phyloP scores from a whole-genome alignment of 2,888 invertebrate genomes.

The Bellardia bayeri region DNA sequence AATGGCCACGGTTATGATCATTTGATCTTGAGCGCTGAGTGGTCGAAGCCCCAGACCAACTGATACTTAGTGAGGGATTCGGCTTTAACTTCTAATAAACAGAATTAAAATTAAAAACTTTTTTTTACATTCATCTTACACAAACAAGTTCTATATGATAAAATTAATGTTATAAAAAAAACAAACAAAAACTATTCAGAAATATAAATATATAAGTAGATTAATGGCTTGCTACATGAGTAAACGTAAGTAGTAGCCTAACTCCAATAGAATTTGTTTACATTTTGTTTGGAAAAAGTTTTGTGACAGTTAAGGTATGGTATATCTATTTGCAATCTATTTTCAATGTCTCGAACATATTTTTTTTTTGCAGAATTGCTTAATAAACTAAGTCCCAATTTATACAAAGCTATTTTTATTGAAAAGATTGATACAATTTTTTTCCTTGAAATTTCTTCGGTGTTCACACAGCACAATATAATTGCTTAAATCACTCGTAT shows the following conservation, averaged over 20 bases:
- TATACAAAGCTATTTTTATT: no score
- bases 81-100: conserved; percentile 55
- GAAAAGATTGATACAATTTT: no score
- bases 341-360: no score
- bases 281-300: neutral
- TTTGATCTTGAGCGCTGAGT: conserved; percentile 98
- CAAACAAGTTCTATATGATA: conserved; percentile 26
- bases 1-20: conserved; percentile 99
- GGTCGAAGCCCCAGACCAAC: conserved; percentile 93
- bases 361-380: no score
- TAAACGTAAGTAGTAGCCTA: conserved; percentile 8
- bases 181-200: neutral
- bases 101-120: conserved; percentile 41
- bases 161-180: conserved; percentile 15
- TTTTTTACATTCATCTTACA: conserved; percentile 48
- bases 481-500: no score
- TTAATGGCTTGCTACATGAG: neutral
- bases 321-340: neutral
- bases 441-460: no score
- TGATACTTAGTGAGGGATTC: conserved; percentile 70
- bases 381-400: no score
- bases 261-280: neutral
- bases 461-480: no score
- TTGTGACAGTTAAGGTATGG: neutral
- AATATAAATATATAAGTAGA: conserved; percentile 35